phyloP scores from a whole-genome alignment of 2,797 vertebrate genomes.

The Distichodus sexfasciatus region DNA sequence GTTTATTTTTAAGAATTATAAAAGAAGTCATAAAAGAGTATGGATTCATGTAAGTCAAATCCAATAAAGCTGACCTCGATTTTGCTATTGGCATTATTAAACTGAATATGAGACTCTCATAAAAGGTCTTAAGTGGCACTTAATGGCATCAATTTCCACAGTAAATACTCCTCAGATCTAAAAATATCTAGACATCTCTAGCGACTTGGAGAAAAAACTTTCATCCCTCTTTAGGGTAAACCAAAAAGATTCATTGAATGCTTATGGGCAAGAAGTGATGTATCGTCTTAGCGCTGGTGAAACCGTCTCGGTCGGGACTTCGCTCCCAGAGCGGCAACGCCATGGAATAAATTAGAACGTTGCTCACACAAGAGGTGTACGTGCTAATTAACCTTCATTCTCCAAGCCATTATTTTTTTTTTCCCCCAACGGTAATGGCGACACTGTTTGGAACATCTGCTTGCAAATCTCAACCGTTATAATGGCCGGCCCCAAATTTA shows the following conservation, averaged over 20 bases:
- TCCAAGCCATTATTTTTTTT: constrained; percentile 33
- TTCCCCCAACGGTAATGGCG: constrained; percentile 51
- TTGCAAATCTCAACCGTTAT: constrained; percentile 51
- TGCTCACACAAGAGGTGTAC: constrained; percentile 54
- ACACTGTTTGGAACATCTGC: constrained; percentile 61
- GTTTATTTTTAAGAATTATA: too few species aligned
- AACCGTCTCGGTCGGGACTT: too few species aligned
- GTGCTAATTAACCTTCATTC: constrained; percentile 67
- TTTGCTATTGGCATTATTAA: too few species aligned
- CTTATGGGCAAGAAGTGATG: background rate
- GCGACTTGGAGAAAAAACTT: background rate
- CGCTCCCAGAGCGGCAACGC: background rate
- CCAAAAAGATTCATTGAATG: background rate
- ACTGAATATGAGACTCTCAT: too few species aligned
- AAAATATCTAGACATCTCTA: background rate
- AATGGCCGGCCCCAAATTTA: constrained; percentile 43
- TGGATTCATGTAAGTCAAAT: too few species aligned
- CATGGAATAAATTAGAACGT: constrained; percentile 49
- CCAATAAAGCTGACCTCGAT: too few species aligned
- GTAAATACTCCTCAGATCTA: background rate
- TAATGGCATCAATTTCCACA: too few species aligned
- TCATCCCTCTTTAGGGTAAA: background rate
- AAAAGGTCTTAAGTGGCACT: too few species aligned
- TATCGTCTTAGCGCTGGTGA: too few species aligned
- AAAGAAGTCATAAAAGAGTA: too few species aligned